These are phyloP conservation scores for Teleopsis dalmanni DNA, from an alignment of 1,140 invertebrate species.

Conservation along the genomic window DNA sequence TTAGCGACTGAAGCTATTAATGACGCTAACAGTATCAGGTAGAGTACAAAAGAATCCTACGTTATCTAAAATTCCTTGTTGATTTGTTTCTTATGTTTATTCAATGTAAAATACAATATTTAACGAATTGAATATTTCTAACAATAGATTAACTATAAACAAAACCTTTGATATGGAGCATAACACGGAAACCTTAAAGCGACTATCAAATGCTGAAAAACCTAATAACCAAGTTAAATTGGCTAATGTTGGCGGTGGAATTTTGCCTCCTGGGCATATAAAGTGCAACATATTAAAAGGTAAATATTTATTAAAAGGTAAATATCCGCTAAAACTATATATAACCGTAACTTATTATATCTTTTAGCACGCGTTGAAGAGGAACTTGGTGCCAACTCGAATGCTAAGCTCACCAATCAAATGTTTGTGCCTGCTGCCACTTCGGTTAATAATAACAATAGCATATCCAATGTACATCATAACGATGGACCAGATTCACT, in stretches of 20 bases:
- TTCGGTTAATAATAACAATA: slow-evolving; percentile 24
- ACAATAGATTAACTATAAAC: slow-evolving; percentile 52
- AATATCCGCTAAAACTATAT: background rate
- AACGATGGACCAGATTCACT: slow-evolving; percentile 42
- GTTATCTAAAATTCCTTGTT: slow-evolving; percentile 42
- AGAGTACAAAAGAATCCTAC: slow-evolving; percentile 26
- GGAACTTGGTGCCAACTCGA: slow-evolving; percentile 49
- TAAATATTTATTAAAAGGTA: slow-evolving; percentile 25
- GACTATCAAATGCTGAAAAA: slow-evolving; percentile 48
- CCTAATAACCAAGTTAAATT: slow-evolving; percentile 62
- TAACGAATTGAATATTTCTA: too few relatives aligned
- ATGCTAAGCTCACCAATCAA: slow-evolving; percentile 50
- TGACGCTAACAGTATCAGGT: slow-evolving; percentile 44
- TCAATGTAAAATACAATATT: background rate
- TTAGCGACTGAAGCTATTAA: slow-evolving; percentile 47
- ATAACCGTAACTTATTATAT: background rate
- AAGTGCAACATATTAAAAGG: slow-evolving; percentile 94
- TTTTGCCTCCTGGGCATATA: slow-evolving; percentile 76
- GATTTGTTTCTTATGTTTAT: too few relatives aligned
- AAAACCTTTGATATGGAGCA: slow-evolving; percentile 53
- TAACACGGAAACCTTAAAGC: slow-evolving; percentile 50
- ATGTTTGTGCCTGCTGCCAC: slow-evolving; percentile 49
- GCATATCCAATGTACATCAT: slow-evolving; percentile 21
- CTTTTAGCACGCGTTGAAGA: slow-evolving; percentile 51
- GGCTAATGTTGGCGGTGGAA: slow-evolving; percentile 51